Evolutionary conservation across 1,140 invertebrate species (phyloP).

Genomic region (Galendromus occidentalis): DNA sequence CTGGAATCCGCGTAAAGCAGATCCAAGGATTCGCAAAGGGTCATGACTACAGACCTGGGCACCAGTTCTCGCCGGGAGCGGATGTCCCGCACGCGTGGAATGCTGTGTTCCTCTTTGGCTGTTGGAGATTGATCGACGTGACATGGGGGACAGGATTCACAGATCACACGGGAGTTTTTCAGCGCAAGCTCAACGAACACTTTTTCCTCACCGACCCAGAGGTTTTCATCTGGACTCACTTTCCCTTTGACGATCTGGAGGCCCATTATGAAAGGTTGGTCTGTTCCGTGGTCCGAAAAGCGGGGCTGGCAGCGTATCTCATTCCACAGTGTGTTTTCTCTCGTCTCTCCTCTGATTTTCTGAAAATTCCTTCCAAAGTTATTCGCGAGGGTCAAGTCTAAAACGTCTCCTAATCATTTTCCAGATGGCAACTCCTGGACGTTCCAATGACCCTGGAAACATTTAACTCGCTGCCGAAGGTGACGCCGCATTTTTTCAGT

Average conservation of each 20-base stretch:
- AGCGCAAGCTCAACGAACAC: slow-evolving; percentile 25
- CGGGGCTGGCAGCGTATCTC: too few relatives aligned
- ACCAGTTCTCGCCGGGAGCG: slow-evolving; percentile 23
- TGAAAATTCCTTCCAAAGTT: slow-evolving; percentile 21
- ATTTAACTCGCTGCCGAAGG: slow-evolving; percentile 32
- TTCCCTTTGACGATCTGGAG: slow-evolving; percentile 30
- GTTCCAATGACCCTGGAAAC: slow-evolving; percentile 31
- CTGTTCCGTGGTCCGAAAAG: background rate
- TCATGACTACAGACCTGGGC: slow-evolving; percentile 25
- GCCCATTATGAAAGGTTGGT: slow-evolving; percentile 24
- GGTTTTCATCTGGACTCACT: slow-evolving; percentile 35
- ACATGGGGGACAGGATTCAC: slow-evolving; percentile 33
- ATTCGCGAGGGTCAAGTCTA: too few relatives aligned
- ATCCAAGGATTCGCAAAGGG: slow-evolving; percentile 27
- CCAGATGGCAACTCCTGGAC: slow-evolving; percentile 35
- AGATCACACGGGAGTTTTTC: slow-evolving; percentile 25
- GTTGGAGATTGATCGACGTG: slow-evolving; percentile 30
- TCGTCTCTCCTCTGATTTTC: too few relatives aligned
- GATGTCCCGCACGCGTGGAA: slow-evolving; percentile 28
- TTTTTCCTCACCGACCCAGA: slow-evolving; percentile 36
- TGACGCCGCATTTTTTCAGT: slow-evolving; percentile 27
- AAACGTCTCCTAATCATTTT: too few relatives aligned
- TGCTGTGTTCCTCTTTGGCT: slow-evolving; percentile 28
- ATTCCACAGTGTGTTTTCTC: too few relatives aligned
- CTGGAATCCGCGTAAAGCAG: slow-evolving; percentile 23